These are phyloP conservation scores for Danio tinwini DNA, from an alignment of 2,797 vertebrate species.

Conservation along the genomic window DNA sequence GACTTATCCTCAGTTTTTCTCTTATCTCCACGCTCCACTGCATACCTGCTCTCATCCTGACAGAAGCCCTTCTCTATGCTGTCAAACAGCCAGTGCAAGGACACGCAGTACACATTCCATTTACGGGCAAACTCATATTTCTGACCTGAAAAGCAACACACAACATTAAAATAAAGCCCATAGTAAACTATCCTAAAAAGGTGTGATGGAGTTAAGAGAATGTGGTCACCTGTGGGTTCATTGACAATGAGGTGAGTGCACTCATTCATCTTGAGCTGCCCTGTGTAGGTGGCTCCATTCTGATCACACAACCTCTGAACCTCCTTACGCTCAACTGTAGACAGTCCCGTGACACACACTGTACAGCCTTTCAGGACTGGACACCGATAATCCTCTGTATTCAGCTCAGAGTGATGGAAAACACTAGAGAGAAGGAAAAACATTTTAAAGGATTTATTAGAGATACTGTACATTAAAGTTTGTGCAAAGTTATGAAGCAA, in stretches of 20 bases:
- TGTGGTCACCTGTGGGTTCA: conserved; percentile 87
- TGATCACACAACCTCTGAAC: conserved; percentile 87
- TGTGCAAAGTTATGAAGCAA: background rate
- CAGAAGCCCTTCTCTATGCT: conserved; percentile 94
- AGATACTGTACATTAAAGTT: too few relatives aligned
- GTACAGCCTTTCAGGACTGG: conserved; percentile 92
- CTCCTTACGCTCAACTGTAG: conserved; percentile 85
- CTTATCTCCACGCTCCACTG: conserved; percentile 70
- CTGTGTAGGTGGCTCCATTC: conserved; percentile 89
- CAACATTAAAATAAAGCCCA: background rate
- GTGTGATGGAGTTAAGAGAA: background rate
- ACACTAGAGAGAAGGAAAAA: conserved; percentile 73
- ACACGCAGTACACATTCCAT: conserved; percentile 96
- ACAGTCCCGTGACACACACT: conserved; percentile 93
- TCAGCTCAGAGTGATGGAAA: conserved; percentile 85
- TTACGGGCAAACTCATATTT: conserved; percentile 96
- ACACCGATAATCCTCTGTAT: conserved; percentile 83
- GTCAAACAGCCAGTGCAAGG: conserved; percentile 93
- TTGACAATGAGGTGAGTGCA: conserved; percentile 96
- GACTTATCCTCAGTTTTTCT: conserved; percentile 58
- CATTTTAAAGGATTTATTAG: background rate
- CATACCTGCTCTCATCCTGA: conserved; percentile 92
- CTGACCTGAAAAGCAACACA: conserved; percentile 82
- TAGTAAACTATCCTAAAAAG: background rate
- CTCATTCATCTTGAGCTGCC: conserved; percentile 98